These are phyloP conservation scores for Caenorhabditis panamensis DNA, from an alignment of 2,888 invertebrate species.

Conservation along the genomic window DNA sequence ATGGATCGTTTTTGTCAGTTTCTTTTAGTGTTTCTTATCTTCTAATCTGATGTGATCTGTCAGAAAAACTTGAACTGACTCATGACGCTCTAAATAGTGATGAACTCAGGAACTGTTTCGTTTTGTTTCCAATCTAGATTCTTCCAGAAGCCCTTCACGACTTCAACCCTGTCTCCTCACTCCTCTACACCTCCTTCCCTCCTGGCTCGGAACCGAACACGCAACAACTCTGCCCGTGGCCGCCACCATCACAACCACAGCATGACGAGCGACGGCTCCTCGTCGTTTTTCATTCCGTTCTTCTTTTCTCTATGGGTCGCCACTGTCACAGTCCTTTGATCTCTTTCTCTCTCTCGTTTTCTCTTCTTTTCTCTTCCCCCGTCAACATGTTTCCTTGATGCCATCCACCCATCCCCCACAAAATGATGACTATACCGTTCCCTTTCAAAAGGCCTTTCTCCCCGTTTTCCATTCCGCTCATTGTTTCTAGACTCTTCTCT, in stretches of 20 bases:
- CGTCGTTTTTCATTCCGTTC: not conserved
- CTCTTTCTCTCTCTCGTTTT: conserved; percentile 13
- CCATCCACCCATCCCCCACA: not conserved
- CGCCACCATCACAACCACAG: conserved; percentile 57
- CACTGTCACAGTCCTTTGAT: conserved; percentile 26
- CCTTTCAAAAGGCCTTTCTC: conserved; percentile 14
- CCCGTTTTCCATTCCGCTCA: not conserved
- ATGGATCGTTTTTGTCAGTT: too few species aligned
- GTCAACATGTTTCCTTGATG: conserved; percentile 17
- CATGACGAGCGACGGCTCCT: conserved; percentile 24
- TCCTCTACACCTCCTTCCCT: conserved; percentile 50
- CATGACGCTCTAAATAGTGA: too few species aligned
- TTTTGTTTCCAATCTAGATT: not conserved
- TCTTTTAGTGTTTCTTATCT: too few species aligned
- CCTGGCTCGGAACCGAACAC: conserved; percentile 46
- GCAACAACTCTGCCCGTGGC: conserved; percentile 20
- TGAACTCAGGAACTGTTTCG: too few species aligned
- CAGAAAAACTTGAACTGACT: too few species aligned
- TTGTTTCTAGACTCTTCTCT: not conserved
- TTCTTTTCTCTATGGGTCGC: conserved; percentile 28
- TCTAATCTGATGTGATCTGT: too few species aligned
- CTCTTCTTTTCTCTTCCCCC: not conserved
- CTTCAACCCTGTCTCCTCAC: conserved; percentile 11
- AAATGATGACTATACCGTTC: conserved; percentile 34
- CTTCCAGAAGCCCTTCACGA: conserved; percentile 36